Conservation (phyloP, 2,797 vertebrate species). For the Enteromius unitaeniatus region DNA sequence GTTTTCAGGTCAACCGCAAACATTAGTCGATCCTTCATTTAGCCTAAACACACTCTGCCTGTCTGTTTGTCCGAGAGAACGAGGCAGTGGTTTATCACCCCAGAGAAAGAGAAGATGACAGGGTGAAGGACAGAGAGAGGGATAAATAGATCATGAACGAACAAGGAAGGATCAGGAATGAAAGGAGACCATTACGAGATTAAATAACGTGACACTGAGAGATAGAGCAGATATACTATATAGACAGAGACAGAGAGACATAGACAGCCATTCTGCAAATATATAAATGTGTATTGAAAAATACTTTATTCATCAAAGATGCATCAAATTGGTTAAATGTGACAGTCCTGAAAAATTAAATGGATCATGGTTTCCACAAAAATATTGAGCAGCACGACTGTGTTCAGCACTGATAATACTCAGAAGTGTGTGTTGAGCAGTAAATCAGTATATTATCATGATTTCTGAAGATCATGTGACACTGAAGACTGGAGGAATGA, state of each 20-base stretch:
- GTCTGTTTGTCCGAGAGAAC: conserved; percentile 42
- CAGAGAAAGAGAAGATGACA: background rate
- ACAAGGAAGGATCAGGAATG: conserved; percentile 2
- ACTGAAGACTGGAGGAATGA: too few relatives aligned
- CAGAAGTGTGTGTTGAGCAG: too few relatives aligned
- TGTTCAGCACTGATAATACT: too few relatives aligned
- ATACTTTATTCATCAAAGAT: background rate
- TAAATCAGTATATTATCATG: too few relatives aligned
- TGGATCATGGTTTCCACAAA: too few relatives aligned
- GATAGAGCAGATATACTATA: background rate
- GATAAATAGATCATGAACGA: background rate
- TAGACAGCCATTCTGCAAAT: background rate
- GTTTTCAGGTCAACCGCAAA: background rate
- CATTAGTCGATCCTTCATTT: background rate
- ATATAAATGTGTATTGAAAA: too few relatives aligned
- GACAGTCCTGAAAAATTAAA: background rate
- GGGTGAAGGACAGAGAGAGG: background rate
- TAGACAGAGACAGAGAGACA: background rate
- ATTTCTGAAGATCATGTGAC: too few relatives aligned
- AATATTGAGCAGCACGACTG: too few relatives aligned
- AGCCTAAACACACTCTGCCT: background rate
- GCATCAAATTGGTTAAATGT: background rate
- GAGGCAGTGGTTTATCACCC: conserved; percentile 15
- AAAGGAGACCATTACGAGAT: background rate
- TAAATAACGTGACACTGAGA: background rate